Evolutionary conservation across 2,888 invertebrate species (phyloP).

Genomic region (Gastrophysa polygoni): DNA sequence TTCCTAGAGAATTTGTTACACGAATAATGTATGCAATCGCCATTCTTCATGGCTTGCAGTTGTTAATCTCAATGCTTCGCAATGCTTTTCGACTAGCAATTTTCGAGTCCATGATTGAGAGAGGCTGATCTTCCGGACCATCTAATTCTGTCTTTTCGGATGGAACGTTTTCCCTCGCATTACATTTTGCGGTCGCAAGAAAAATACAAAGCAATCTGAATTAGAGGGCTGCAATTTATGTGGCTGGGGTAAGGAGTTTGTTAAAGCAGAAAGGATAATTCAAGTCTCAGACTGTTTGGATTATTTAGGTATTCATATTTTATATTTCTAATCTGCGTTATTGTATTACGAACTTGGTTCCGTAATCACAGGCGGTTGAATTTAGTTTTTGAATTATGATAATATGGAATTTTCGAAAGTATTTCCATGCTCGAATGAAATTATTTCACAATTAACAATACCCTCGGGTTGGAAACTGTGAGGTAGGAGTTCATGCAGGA

Average conservation of each 20-base stretch:
- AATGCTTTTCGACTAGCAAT: not conserved
- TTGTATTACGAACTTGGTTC: not conserved
- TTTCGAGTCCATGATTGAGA: not conserved
- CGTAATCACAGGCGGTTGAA: too few species aligned
- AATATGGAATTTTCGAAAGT: too few species aligned
- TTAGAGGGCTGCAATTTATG: not conserved
- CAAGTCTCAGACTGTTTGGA: not conserved
- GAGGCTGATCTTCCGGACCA: not conserved
- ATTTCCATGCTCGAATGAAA: too few species aligned
- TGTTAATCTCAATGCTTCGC: too few species aligned
- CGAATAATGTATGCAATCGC: too few species aligned
- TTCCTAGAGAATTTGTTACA: too few species aligned
- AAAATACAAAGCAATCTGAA: not conserved
- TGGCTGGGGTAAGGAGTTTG: not conserved
- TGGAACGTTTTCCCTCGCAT: not conserved
- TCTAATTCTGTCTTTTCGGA: not conserved
- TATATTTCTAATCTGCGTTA: not conserved
- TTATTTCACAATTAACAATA: too few species aligned
- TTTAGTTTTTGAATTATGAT: not conserved
- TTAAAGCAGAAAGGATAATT: not conserved
- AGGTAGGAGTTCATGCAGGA: too few species aligned
- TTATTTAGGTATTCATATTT: not conserved
- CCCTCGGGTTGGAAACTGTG: too few species aligned
- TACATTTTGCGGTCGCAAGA: not conserved
- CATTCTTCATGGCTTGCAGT: too few species aligned